Conservation (phyloP, 2,113 vertebrate species). For the Lontra canadensis region DNA sequence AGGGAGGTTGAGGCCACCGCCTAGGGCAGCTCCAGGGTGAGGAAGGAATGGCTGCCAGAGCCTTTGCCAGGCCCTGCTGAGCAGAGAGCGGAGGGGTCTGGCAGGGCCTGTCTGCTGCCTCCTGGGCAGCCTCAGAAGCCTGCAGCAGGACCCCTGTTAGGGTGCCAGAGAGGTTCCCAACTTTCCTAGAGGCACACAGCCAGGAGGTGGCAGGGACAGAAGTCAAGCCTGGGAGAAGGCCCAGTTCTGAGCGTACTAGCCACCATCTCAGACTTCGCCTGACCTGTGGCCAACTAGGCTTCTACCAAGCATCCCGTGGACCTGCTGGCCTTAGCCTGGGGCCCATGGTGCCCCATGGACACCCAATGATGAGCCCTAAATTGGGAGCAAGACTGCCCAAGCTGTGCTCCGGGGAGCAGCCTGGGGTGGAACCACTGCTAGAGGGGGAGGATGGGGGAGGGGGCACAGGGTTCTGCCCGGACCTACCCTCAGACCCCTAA, state of each 20-base stretch:
- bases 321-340: no score
- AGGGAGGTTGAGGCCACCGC: background rate
- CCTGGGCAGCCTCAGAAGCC: background rate
- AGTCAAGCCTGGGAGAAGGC: background rate
- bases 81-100: background rate
- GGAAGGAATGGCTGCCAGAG: background rate
- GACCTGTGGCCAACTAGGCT: no score
- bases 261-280: background rate
- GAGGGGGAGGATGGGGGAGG: no score
- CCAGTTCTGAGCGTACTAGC: background rate
- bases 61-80: background rate
- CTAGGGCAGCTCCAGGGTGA: background rate
- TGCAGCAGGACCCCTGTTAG: accelerated
- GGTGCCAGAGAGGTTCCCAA: background rate
- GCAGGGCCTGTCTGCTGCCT: accelerated
- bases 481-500: background rate
- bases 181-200: background rate
- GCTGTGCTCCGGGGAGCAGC: accelerated
- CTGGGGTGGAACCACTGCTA: no score
- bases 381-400: background rate
- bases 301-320: background rate
- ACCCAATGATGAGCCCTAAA: background rate
- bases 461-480: background rate
- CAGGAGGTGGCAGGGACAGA: background rate
- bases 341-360: accelerated